Percentiles rank a stretch among this genome's conserved stretches.
Conservation (phyloP, 2,888 invertebrate genomes). For the Stenodema calcarata region DNA sequence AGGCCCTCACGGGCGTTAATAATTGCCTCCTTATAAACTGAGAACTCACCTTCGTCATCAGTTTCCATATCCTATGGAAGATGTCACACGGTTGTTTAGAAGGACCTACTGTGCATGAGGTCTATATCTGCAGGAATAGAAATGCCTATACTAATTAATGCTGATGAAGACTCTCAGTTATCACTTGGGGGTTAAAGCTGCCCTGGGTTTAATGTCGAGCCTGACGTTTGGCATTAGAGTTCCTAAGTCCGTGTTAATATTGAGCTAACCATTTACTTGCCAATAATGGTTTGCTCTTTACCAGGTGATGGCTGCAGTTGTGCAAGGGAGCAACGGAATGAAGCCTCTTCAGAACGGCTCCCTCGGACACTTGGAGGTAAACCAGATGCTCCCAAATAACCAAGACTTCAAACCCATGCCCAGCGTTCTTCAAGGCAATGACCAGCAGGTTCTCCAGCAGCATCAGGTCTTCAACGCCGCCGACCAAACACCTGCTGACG, state of each 20-base stretch:
- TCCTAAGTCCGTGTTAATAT: neutral
- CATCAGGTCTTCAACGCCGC: conserved; percentile 17
- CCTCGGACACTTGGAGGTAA: conserved; percentile 58
- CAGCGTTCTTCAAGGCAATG: conserved; percentile 11
- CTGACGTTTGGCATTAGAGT: neutral
- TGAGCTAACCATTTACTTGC: neutral
- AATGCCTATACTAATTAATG: too few species aligned
- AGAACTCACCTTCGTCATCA: too few species aligned
- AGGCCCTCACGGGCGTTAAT: too few species aligned
- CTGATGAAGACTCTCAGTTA: too few species aligned
- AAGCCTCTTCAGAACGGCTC: conserved; percentile 75
- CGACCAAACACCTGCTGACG: conserved; percentile 59
- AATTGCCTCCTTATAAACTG: too few species aligned
- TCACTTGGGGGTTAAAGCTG: too few species aligned
- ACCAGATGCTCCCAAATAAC: conserved; percentile 38
- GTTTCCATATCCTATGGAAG: too few species aligned
- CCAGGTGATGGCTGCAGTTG: conserved; percentile 75
- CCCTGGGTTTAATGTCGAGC: too few species aligned
- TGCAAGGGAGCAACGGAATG: conserved; percentile 79
- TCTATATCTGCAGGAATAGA: too few species aligned
- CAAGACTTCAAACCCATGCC: conserved; percentile 7
- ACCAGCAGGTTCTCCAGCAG: conserved; percentile 33
- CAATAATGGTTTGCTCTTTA: neutral
- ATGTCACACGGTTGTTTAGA: too few species aligned
- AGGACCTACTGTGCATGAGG: too few species aligned